Conservation (phyloP, 1,140 invertebrate genomes). For the Hyles euphorbiae region DNA sequence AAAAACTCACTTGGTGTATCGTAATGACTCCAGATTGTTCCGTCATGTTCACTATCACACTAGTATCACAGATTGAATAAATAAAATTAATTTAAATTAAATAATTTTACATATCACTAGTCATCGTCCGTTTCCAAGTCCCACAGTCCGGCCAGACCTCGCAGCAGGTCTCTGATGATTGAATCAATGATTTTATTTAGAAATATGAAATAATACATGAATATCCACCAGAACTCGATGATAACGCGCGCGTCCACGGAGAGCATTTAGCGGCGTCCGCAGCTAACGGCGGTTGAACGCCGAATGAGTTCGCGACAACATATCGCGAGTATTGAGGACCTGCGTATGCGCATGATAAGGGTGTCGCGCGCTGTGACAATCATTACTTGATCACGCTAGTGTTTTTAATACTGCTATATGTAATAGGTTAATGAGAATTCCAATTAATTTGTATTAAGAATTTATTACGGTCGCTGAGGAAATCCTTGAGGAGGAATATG, state of each 20-base stretch:
- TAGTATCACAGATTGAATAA: conserved; percentile 65
- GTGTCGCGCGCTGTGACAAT: background rate
- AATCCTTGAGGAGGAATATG: background rate
- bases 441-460: no score
- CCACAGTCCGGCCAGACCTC: conserved; percentile 30
- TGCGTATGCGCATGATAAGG: conserved; percentile 39
- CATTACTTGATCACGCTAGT: background rate
- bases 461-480: no score
- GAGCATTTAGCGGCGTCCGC: conserved; percentile 37
- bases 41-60: conserved; percentile 34
- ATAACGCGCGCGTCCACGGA: conserved; percentile 35
- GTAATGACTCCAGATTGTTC: conserved; percentile 50
- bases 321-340: conserved; percentile 9
- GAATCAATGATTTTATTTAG: conserved; percentile 52
- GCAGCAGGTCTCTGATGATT: conserved; percentile 30
- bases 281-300: conserved; percentile 25
- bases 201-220: conserved; percentile 61
- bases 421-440: no score
- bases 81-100: conserved; percentile 29
- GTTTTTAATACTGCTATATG: background rate
- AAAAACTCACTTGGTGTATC: conserved; percentile 49
- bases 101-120: conserved; percentile 25
- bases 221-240: conserved; percentile 44
- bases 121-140: conserved; percentile 46
- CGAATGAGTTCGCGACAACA: conserved; percentile 27